Evolutionary conservation across 2,797 vertebrate species (phyloP).

Genomic region (Mus spretus): DNA sequence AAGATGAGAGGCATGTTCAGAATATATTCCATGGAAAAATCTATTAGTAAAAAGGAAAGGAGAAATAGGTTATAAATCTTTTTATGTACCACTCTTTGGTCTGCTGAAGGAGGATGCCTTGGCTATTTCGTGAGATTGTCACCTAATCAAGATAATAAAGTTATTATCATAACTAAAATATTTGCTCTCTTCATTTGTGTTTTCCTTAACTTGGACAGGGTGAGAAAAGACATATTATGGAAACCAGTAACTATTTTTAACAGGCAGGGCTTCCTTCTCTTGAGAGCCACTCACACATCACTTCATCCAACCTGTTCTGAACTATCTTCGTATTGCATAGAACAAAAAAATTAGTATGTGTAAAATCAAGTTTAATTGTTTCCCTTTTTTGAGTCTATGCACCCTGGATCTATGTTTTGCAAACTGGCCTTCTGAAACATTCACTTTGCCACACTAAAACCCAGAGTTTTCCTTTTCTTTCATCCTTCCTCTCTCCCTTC

Average conservation of each 20-base stretch:
- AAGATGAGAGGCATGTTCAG: background rate
- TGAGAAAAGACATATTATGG: background rate
- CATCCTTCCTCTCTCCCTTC: background rate
- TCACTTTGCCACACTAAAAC: background rate
- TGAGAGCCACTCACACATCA: background rate
- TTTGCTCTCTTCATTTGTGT: background rate
- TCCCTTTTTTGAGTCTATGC: background rate
- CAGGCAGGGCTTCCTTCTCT: background rate
- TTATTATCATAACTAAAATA: conserved; percentile 36
- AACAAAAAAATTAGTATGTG: background rate
- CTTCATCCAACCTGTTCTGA: background rate
- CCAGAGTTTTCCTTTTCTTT: background rate
- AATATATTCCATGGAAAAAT: background rate
- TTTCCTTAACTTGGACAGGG: background rate
- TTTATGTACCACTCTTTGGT: background rate
- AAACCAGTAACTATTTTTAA: background rate
- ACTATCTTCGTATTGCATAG: background rate
- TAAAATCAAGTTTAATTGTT: background rate
- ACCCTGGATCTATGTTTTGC: background rate
- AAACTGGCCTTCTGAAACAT: background rate
- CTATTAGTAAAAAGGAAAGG: background rate
- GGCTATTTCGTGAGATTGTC: background rate
- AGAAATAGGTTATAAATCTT: background rate
- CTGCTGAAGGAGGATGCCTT: background rate
- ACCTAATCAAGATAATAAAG: background rate